Conservation (phyloP, 1,140 invertebrate species). For the Mya arenaria region DNA sequence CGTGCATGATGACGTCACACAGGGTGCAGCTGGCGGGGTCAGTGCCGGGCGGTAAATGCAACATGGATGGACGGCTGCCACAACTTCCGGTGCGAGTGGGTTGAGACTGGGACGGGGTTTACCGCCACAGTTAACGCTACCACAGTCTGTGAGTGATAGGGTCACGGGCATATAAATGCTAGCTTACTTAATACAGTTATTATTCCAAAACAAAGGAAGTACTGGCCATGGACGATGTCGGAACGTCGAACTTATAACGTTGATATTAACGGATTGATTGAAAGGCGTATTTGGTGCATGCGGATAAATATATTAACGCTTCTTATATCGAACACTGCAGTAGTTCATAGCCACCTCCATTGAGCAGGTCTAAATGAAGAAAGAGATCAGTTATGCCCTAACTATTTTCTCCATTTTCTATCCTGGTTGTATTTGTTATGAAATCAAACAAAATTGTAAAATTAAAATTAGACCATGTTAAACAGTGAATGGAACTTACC, state of each 20-base stretch:
- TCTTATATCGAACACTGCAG: not conserved
- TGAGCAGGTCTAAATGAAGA: no score
- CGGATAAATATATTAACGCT: not conserved
- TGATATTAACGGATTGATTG: not conserved
- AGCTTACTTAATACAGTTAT: not conserved
- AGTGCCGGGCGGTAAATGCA: conserved; percentile 22
- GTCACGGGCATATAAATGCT: no score
- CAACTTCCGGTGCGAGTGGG: conserved; percentile 36
- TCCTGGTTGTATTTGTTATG: no score
- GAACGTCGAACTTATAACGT: not conserved
- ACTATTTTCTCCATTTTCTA: no score
- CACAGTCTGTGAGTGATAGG: conserved; percentile 49
- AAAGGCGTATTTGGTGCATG: not conserved
- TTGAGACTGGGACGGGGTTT: conserved; percentile 14
- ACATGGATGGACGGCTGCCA: conserved; percentile 44
- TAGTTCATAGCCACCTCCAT: no score
- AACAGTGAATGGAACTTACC: no score
- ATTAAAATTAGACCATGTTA: no score
- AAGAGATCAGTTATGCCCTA: no score
- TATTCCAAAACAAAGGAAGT: not conserved
- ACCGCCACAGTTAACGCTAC: conserved; percentile 44
- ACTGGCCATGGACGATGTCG: not conserved
- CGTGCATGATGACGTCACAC: no score
- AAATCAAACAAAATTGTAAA: no score
- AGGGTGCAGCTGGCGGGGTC: conserved; percentile 32